phyloP scores from a whole-genome alignment of 1,140 invertebrate genomes.

The Aphaenogaster floridana region DNA sequence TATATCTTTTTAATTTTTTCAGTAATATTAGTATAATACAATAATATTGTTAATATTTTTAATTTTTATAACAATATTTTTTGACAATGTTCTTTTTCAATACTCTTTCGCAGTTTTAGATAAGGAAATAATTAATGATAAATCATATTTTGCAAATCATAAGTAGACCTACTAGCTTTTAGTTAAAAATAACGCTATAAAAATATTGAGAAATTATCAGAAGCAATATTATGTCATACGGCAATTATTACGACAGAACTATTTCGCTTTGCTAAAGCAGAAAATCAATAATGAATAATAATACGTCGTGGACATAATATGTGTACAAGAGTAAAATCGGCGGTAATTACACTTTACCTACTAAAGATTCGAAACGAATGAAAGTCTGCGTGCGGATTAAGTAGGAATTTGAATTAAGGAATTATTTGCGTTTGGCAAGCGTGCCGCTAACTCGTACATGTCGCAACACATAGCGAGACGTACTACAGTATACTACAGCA shows the following conservation, averaged over 20 bases:
- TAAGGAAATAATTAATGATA: background rate
- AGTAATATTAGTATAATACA: background rate
- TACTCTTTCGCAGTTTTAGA: background rate
- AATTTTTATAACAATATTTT: too few species aligned
- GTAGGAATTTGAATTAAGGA: slow-evolving; percentile 36
- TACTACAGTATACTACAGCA: background rate
- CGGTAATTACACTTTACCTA: background rate
- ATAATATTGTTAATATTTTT: background rate
- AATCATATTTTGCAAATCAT: background rate
- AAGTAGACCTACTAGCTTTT: background rate
- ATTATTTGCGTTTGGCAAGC: slow-evolving; percentile 54
- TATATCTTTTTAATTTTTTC: background rate
- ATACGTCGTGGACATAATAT: background rate
- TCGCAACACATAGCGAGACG: slow-evolving; percentile 48
- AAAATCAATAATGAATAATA: slow-evolving; percentile 16
- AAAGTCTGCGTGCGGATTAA: background rate
- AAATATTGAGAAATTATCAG: background rate
- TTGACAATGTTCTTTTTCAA: too few species aligned
- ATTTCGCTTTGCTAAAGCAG: background rate
- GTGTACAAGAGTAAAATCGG: background rate
- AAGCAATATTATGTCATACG: background rate
- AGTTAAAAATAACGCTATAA: background rate
- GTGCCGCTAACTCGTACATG: background rate
- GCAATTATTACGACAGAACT: background rate
- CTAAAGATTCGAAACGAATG: background rate